These are phyloP conservation scores for Drosophila navojoa DNA, from an alignment of 1,140 invertebrate species.

Conservation along the genomic window DNA sequence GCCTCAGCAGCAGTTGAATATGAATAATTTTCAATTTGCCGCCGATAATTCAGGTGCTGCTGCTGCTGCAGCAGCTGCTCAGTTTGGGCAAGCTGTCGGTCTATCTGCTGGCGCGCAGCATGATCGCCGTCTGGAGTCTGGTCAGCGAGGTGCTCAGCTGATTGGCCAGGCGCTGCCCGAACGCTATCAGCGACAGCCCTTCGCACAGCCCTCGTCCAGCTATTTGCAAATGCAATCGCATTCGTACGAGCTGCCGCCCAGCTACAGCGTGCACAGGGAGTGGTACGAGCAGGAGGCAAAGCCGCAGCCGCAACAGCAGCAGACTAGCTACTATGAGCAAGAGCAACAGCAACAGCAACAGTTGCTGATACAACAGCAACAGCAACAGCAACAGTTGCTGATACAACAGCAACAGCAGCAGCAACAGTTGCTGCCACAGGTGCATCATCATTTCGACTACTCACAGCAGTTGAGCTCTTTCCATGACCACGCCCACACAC, in stretches of 20 bases:
- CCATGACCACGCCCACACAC: not conserved
- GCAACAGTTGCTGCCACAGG: not conserved
- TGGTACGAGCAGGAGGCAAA: conserved; percentile 8
- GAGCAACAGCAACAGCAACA: conserved; percentile 1
- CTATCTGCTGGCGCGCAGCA: conserved; percentile 46
- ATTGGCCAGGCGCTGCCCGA: conserved; percentile 54
- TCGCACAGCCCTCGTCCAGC: conserved; percentile 14
- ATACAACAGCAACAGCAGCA: not conserved
- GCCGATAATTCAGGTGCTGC: conserved; percentile 37
- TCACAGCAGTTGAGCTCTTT: not conserved
- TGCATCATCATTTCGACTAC: not conserved
- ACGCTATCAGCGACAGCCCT: conserved; percentile 36
- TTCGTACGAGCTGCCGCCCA: conserved; percentile 55
- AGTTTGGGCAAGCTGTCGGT: conserved; percentile 38
- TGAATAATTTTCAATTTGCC: conserved; percentile 53
- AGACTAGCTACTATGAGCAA: not conserved
- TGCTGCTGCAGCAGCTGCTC: conserved; percentile 18
- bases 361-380: not conserved
- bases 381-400: not conserved
- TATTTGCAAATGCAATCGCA: conserved; percentile 68
- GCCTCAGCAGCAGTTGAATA: not conserved
- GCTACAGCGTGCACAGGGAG: conserved; percentile 31
- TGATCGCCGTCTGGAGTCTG: conserved; percentile 47
- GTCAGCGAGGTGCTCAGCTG: conserved; percentile 29
- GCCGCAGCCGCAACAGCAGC: not conserved